Conservation (phyloP, 2,797 vertebrate genomes). For the Nasua narica region DNA sequence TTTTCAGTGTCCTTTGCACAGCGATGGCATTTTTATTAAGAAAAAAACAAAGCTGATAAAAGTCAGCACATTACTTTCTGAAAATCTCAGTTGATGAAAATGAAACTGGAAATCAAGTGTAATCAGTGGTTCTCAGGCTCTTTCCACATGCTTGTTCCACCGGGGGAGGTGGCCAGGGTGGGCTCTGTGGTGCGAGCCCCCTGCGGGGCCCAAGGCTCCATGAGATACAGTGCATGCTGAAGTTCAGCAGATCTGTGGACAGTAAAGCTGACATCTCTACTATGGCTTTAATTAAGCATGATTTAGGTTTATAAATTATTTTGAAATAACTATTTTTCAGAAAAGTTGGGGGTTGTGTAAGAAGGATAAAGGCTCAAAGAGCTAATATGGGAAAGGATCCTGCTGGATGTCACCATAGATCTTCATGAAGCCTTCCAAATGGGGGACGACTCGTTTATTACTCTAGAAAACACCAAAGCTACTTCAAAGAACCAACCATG, state of each 20-base stretch:
- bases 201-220: neutral
- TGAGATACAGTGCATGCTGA: fast-evolving
- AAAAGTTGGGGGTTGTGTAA: neutral
- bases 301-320: neutral
- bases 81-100: neutral
- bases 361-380: neutral
- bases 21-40: neutral
- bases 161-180: fast-evolving
- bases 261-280: neutral
- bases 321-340: neutral
- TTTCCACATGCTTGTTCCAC: fast-evolving
- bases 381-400: fast-evolving
- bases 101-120: fast-evolving
- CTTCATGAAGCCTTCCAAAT: fast-evolving
- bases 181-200: fast-evolving
- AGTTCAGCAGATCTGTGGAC: neutral
- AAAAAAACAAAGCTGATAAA: neutral
- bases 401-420: fast-evolving
- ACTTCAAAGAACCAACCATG: fast-evolving
- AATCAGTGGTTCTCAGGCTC: fast-evolving
- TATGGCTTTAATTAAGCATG: neutral
- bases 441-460: fast-evolving
- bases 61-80: neutral
- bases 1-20: neutral
- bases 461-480: neutral